Conservation (phyloP, 2,888 invertebrate genomes). For the Melangyna quadrimaculata region DNA sequence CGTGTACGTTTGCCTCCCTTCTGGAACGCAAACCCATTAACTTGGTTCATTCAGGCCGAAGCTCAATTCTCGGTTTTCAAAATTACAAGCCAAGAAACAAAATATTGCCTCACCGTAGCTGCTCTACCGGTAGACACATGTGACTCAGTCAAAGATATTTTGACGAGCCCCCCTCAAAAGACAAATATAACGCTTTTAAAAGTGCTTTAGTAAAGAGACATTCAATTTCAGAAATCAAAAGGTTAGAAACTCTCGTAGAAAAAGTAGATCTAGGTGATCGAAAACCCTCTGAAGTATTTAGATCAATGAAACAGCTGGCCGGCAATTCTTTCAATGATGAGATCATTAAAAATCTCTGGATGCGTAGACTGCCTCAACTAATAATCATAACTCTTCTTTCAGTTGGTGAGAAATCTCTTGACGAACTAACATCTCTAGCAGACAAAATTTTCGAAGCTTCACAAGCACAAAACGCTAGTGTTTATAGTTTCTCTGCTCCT, state of each 20-base stretch:
- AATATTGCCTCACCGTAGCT: too few species aligned
- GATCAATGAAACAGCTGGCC: neutral
- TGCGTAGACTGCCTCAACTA: neutral
- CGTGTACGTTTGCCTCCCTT: too few species aligned
- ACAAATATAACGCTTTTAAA: neutral
- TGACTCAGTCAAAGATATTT: too few species aligned
- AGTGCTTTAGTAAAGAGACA: neutral
- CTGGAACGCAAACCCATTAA: too few species aligned
- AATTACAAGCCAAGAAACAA: too few species aligned
- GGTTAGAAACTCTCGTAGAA: neutral
- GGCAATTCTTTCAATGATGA: neutral
- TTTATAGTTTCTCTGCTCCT: too few species aligned
- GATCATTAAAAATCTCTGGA: neutral
- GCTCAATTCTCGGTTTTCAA: too few species aligned
- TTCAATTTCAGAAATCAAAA: neutral
- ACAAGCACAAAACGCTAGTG: neutral
- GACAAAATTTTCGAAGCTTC: constrained; percentile 16
- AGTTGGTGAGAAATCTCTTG: neutral
- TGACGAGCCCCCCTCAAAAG: neutral
- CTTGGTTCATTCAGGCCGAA: too few species aligned
- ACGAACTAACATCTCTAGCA: neutral
- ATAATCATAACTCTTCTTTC: neutral
- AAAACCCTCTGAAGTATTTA: constrained; percentile 9
- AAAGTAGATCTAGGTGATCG: neutral
- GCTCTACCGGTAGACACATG: too few species aligned